These are phyloP conservation scores for Erpobdella octoculata DNA, from an alignment of 2,888 invertebrate genomes.

Conservation along the genomic window DNA sequence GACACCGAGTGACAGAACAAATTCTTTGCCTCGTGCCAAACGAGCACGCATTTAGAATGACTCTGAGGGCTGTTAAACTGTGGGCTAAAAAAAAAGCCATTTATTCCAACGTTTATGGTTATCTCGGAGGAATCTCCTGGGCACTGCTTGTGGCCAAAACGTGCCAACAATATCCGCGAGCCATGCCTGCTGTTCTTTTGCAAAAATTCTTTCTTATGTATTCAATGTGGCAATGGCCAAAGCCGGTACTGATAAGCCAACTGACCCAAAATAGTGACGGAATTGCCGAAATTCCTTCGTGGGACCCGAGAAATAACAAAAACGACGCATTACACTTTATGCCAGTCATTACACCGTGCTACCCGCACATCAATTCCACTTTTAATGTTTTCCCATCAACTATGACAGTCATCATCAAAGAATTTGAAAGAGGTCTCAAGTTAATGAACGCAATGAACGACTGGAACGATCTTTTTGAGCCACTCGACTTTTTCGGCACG, in stretches of 20 bases:
- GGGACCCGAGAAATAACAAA: neutral
- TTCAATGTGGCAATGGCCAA: conserved; percentile 88
- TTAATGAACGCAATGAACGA: conserved; percentile 67
- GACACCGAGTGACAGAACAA: conserved; percentile 93
- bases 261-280: conserved; percentile 61
- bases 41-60: conserved; percentile 83
- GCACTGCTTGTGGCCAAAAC: conserved; percentile 97
- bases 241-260: conserved; percentile 87
- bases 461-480: conserved; percentile 88
- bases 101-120: conserved; percentile 94
- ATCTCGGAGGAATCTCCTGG: conserved; percentile 97
- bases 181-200: conserved; percentile 82
- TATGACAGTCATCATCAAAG: conserved; percentile 81
- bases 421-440: conserved; percentile 64
- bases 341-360: conserved; percentile 99
- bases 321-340: conserved; percentile 71
- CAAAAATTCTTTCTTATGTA: conserved; percentile 98
- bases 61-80: conserved; percentile 85
- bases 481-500: conserved; percentile 77
- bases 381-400: conserved; percentile 94
- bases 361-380: conserved; percentile 98
- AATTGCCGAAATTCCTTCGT: neutral
- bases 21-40: conserved; percentile 89
- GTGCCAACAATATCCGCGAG: conserved; percentile 95
- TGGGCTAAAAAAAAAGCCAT: conserved; percentile 99